phyloP scores from a whole-genome alignment of 2,888 invertebrate species.

The Lithophane socia region DNA sequence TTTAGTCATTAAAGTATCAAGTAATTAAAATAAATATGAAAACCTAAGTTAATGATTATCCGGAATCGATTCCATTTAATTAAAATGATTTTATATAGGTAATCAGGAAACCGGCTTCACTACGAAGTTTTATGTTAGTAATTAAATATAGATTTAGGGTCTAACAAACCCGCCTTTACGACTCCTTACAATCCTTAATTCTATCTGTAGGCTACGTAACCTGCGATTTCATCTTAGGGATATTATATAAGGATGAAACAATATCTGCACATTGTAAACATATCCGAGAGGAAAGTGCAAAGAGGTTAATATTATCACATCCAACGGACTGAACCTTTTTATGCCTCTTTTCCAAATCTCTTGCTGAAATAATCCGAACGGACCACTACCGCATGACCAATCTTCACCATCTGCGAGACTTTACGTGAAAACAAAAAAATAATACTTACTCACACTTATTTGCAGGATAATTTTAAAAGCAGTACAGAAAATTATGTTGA shows the following conservation, averaged over 20 bases:
- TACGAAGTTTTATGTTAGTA: conserved; percentile 14
- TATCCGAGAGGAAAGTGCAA: conserved; percentile 23
- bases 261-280: conserved; percentile 18
- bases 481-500: background rate
- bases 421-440: background rate
- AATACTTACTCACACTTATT: background rate
- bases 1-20: background rate
- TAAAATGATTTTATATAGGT: conserved; percentile 7
- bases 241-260: conserved; percentile 26
- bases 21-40: conserved; percentile 15
- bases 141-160: conserved; percentile 3
- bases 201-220: conserved; percentile 5
- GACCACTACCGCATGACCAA: background rate
- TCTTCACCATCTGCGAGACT: background rate
- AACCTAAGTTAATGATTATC: background rate
- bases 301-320: conserved; percentile 18
- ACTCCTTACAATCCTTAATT: conserved; percentile 19
- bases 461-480: background rate
- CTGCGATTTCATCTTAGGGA: conserved; percentile 16
- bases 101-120: conserved; percentile 16
- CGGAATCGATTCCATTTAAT: background rate
- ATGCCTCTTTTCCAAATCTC: background rate
- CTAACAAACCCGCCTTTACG: background rate
- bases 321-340: background rate
- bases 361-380: background rate